Evolutionary conservation across 2,113 vertebrate species (phyloP).

Genomic region (Podarcis cretensis): DNA sequence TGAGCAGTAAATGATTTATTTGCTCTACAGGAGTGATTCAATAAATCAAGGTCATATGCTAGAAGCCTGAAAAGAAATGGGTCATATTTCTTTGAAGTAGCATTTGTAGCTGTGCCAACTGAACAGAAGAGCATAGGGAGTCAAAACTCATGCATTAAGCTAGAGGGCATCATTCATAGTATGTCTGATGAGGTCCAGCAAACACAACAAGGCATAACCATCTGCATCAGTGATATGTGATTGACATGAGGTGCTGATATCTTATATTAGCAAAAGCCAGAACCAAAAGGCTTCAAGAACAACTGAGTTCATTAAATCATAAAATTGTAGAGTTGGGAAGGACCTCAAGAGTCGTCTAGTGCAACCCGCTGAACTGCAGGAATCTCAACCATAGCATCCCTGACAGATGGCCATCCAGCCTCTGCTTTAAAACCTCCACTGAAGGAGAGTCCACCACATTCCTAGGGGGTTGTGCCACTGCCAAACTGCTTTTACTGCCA

Average conservation of each 20-base stretch:
- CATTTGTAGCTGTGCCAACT: neutral
- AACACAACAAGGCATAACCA: fast-evolving
- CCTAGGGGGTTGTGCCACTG: no score
- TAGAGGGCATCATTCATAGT: no score
- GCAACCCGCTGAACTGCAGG: no score
- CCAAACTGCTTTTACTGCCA: no score
- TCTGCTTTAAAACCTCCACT: no score
- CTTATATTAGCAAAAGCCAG: neutral
- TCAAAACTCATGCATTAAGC: neutral
- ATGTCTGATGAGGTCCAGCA: neutral
- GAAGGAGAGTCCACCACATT: no score
- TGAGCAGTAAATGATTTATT: conserved; percentile 10
- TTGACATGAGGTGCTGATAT: neutral
- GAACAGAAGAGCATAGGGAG: neutral
- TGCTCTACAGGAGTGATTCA: neutral
- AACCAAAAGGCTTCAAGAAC: neutral
- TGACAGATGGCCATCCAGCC: no score
- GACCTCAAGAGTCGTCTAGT: neutral
- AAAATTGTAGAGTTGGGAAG: no score
- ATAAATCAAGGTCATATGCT: neutral
- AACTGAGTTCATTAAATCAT: neutral
- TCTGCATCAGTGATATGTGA: fast-evolving
- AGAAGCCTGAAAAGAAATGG: neutral
- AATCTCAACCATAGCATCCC: no score
- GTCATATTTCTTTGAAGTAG: neutral